Evolutionary conservation across 2,797 vertebrate genomes (phyloP).

Genomic region (Enteromius anoplus): DNA sequence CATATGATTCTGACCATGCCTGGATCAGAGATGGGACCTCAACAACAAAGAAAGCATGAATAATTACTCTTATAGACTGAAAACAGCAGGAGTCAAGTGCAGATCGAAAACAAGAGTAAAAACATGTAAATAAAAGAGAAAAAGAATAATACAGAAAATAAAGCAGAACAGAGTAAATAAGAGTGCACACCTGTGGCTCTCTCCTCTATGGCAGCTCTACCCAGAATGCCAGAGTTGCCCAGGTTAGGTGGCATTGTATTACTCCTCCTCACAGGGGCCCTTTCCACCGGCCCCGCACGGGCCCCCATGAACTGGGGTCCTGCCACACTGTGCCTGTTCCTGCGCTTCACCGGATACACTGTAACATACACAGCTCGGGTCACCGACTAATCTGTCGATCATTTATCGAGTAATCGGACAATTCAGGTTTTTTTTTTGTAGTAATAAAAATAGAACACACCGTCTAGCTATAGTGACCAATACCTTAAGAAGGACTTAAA

Average conservation of each 20-base stretch:
- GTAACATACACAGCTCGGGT: conserved; percentile 1
- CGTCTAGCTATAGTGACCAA: not conserved
- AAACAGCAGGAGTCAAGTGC: not conserved
- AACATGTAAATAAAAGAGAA: too few relatives aligned
- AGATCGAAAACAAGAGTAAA: not conserved
- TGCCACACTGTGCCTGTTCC: conserved; percentile 88
- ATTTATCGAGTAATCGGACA: too few relatives aligned
- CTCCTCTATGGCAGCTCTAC: conserved; percentile 72
- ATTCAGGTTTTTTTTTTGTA: too few relatives aligned
- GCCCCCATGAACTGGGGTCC: conserved; percentile 79
- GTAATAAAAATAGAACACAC: too few relatives aligned
- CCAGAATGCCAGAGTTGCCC: conserved; percentile 82
- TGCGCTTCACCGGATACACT: conserved; percentile 87
- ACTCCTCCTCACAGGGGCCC: conserved; percentile 83
- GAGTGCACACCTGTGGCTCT: conserved; percentile 58
- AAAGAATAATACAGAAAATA: too few relatives aligned
- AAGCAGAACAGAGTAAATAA: not conserved
- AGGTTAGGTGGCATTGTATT: conserved; percentile 92
- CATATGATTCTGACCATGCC: conserved; percentile 88
- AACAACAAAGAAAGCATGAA: not conserved
- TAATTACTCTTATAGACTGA: not conserved
- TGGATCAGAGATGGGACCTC: conserved; percentile 76
- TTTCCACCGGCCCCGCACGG: conserved; percentile 64
- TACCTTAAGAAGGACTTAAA: not conserved
- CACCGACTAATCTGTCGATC: not conserved